Evolutionary conservation across 92 coral and sea anemone species (phyloP), one percentile per base, ranked within the genome.

Genomic region (Montipora capitata): DNA sequence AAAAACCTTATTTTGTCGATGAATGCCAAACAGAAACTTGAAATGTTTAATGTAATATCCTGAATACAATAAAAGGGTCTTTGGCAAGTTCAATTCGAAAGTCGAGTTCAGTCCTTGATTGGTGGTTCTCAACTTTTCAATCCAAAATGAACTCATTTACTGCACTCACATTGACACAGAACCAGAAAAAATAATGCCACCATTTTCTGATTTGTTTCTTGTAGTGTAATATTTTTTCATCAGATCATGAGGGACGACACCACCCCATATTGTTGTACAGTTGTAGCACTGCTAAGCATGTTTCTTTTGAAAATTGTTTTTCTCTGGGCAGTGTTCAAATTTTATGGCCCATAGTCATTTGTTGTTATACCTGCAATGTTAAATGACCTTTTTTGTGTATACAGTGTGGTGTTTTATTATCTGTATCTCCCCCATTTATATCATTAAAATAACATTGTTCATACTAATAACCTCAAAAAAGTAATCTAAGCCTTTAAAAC

Each of bases 201-300:
- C 79, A 88, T 70, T 88, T 88, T 49, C 82, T 0, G 92, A 74
- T 49, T 62, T 72, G 9, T 10, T 40, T 20, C 83, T 77, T 2
- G 83, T 58, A 13, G 88, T 80, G 27, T 82, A 82, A 69, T 82
- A 88, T 10, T 78, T 40, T 58, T 64, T 79, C 49, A 74, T 2
- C 54, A 61, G 91, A 57, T 88, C 83, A 44, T 56, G 73, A 40
- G n/a, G 81, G 68, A 83, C 93, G 3, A 83, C 69, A 17, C 93
- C 74, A n/a, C 17, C 85, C 89, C 89, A 83, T 89, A 80, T 78
- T 89, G 10, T 76, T 5, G n/a, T n/a, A n/a, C n/a, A n/a, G 92
- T 82, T 89, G 93, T 89, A 83, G 77, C 64, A 20, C 11, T 70
- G n/a, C n/a, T n/a, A n/a, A n/a, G n/a, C n/a, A n/a, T n/a, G n/a